Evolutionary conservation across 2,113 vertebrate genomes (phyloP).

Genomic region (Rhabdomys dilectus): DNA sequence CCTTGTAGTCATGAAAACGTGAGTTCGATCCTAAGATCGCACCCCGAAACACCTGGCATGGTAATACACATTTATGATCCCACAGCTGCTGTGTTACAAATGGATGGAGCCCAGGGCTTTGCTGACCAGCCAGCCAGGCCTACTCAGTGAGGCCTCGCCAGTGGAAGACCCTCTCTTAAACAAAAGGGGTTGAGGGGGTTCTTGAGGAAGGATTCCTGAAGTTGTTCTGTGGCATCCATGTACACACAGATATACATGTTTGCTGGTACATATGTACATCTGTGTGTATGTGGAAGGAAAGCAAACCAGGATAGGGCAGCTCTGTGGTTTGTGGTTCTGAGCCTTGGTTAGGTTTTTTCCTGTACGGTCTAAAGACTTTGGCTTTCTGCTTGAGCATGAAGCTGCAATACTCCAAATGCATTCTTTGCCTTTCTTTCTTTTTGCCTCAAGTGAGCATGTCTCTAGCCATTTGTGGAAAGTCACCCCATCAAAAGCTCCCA

Average conservation of each 20-base stretch:
- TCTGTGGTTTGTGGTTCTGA: neutral
- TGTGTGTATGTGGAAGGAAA: neutral
- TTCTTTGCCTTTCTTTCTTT: neutral
- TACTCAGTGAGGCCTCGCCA: neutral
- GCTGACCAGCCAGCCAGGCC: neutral
- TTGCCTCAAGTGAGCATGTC: neutral
- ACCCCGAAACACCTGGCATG: neutral
- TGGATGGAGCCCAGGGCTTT: too few relatives aligned
- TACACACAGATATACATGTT: neutral
- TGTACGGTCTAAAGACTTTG: neutral
- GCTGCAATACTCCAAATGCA: too few relatives aligned
- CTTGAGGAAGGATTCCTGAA: neutral
- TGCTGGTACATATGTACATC: too few relatives aligned
- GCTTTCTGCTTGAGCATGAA: neutral
- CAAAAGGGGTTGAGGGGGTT: neutral
- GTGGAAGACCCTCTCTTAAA: neutral
- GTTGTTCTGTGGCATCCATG: neutral
- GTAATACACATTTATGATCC: neutral
- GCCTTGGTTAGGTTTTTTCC: conserved; percentile 40
- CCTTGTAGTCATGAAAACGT: neutral
- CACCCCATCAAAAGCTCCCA: neutral
- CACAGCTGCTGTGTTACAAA: neutral
- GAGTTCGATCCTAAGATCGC: neutral
- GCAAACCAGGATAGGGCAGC: neutral
- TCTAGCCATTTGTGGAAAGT: neutral